Evolutionary conservation across 92 coral and sea anemone species (phyloP), one percentile per base, ranked within the genome.

Genomic region (Heliopora coerulea): DNA sequence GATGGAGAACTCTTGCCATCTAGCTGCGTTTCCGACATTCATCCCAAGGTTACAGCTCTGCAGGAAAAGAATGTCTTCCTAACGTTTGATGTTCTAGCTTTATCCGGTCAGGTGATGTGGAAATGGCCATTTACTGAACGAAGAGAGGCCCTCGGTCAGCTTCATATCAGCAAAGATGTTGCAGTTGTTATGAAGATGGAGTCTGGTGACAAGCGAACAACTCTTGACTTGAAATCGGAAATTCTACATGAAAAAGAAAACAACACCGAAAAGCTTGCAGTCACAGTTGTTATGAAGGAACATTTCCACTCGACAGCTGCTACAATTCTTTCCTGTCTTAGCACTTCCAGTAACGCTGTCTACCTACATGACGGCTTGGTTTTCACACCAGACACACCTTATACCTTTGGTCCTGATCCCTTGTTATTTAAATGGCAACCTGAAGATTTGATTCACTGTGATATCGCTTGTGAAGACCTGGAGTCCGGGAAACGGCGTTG

Each of bases 1-100:
- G 74, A 67, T 23, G 74, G 74, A 44, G 74, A 67, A 67, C 33
- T 67, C 29, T 44, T 67, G 59, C 74, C 59, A 29, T 67, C 74
- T 7, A 46, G 58, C 14, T 13, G 41, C 14, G 25, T 67, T 48
- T 67, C 74, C 1, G 74, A 49, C 13, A 67, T 67, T 67, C 74
- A 67, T 26, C 59, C 74, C 18, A 48, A 48, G 37, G 48, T 25
- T 10, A 46, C 23, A 35, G 27, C 58, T 13, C 8, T 2, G 2
- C 25, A 24, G 40, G 37, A 67, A 21, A 46, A 37, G 10, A 67
- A 23, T 67, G 74, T 67, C 40, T 41, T 67, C 20, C 3, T 67
- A 40, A 56, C 33, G 41, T 67, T 67, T 49, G 74, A 67, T 67
- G 74, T 49, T 3, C 74, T 67, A 27, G 74, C 74, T 14, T 5